Evolutionary conservation across 2,797 vertebrate genomes (phyloP).

Genomic region (Phrynocephalus guinanensis): DNA sequence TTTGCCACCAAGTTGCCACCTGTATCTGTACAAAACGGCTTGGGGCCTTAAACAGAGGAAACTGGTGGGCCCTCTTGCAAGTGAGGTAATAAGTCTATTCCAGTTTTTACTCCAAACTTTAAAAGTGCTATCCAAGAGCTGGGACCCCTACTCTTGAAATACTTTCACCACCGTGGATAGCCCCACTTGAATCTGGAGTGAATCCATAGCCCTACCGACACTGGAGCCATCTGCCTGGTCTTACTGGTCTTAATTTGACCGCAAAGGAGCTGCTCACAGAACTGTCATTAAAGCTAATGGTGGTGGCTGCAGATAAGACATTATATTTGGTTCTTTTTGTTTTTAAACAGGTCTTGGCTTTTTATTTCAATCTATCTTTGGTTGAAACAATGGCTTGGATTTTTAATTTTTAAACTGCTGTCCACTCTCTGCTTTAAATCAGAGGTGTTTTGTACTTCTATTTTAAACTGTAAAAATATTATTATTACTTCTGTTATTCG

Average conservation of each 20-base stretch:
- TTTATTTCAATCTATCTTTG: neutral
- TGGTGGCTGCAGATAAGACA: neutral
- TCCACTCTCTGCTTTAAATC: neutral
- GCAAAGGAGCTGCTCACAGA: neutral
- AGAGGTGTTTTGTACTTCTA: neutral
- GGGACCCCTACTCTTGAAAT: too few species aligned
- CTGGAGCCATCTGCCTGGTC: neutral
- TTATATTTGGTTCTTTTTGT: neutral
- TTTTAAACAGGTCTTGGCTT: neutral
- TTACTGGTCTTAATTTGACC: neutral
- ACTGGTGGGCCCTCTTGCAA: too few species aligned
- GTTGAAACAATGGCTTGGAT: neutral
- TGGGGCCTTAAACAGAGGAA: too few species aligned
- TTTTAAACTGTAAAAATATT: neutral
- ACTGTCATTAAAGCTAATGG: neutral
- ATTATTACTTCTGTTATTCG: neutral
- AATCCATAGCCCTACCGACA: too few species aligned
- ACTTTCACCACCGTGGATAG: too few species aligned
- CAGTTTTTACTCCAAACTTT: too few species aligned
- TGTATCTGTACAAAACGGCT: neutral
- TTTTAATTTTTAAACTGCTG: constrained; percentile 14
- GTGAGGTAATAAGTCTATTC: too few species aligned
- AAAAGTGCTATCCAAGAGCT: too few species aligned
- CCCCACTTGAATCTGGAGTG: too few species aligned
- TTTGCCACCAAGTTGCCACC: neutral